Percentiles rank a stretch among this genome's conserved stretches.
phyloP scores from a whole-genome alignment of 1,140 invertebrate species.

The Drosophila tristis region DNA sequence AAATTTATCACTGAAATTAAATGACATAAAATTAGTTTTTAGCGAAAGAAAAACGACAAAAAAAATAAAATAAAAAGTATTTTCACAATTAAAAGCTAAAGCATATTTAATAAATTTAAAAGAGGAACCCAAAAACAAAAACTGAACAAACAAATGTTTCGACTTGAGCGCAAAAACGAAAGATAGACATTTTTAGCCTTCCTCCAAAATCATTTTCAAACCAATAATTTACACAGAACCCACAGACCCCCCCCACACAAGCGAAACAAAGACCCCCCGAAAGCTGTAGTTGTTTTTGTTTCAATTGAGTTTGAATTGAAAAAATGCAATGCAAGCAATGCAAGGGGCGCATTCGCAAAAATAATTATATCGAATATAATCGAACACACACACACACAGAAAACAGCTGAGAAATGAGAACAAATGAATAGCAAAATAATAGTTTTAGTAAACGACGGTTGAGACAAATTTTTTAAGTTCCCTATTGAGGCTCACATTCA shows the following conservation, averaged over 20 bases:
- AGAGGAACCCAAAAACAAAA: slow-evolving; percentile 11
- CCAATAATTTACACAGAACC: slow-evolving; percentile 7
- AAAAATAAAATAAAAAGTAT: slow-evolving; percentile 59
- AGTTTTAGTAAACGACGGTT: slow-evolving; percentile 79
- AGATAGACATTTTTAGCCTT: slow-evolving; percentile 70
- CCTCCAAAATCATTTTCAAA: slow-evolving; percentile 36
- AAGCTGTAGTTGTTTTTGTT: slow-evolving; percentile 37
- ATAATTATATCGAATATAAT: slow-evolving; percentile 23
- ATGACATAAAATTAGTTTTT: slow-evolving; percentile 73
- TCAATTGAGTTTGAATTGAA: slow-evolving; percentile 28
- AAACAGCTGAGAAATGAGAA: slow-evolving; percentile 16
- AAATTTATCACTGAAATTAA: slow-evolving; percentile 46
- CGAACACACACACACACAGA: neutral
- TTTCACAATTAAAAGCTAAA: slow-evolving; percentile 63
- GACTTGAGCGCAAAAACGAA: slow-evolving; percentile 35
- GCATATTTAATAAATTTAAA: slow-evolving; percentile 47
- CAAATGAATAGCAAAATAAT: slow-evolving; percentile 71
- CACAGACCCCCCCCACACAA: slow-evolving; percentile 2
- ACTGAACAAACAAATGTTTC: slow-evolving; percentile 32
- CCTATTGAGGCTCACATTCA: slow-evolving; percentile 80
- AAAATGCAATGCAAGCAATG: slow-evolving; percentile 28
- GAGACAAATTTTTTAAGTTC: slow-evolving; percentile 80
- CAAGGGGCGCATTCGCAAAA: neutral
- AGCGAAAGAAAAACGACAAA: slow-evolving; percentile 30
- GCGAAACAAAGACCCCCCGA: neutral